These are phyloP conservation scores for Varanus salvator DNA, from an alignment of 2,113 vertebrate genomes.

Conservation along the genomic window DNA sequence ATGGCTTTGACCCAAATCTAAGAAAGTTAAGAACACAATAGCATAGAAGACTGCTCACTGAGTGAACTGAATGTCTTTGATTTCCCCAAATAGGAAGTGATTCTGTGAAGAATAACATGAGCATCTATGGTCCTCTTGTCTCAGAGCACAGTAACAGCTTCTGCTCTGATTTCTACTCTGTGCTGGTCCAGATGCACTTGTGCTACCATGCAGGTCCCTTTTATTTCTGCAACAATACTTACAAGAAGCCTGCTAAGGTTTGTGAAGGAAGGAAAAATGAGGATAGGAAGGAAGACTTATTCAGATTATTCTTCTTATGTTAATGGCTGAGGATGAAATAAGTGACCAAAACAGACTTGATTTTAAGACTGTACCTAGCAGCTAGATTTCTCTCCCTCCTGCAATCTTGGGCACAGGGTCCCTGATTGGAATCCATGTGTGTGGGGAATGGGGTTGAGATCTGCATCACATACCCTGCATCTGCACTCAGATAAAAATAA, in stretches of 20 bases:
- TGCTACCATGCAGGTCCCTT: background rate
- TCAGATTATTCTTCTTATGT: background rate
- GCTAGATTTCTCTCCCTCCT: too few species aligned
- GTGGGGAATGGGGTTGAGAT: too few species aligned
- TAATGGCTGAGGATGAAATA: background rate
- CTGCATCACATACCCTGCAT: too few species aligned
- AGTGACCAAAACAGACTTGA: too few species aligned
- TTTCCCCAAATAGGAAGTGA: background rate
- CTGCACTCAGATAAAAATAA: too few species aligned
- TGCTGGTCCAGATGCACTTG: background rate
- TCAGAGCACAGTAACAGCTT: background rate
- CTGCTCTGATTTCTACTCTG: background rate
- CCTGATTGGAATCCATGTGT: too few species aligned
- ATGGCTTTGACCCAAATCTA: background rate
- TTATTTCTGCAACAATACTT: background rate
- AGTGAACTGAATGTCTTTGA: background rate
- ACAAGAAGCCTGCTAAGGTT: background rate
- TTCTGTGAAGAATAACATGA: background rate
- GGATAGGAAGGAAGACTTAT: background rate
- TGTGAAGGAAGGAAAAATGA: background rate
- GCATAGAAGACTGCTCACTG: background rate
- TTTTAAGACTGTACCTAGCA: too few species aligned
- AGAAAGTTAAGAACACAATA: constrained; percentile 22
- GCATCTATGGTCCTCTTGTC: background rate
- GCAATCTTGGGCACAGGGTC: too few species aligned